phyloP scores from a whole-genome alignment of 2,797 vertebrate genomes.

The Linurgus olivaceus region DNA sequence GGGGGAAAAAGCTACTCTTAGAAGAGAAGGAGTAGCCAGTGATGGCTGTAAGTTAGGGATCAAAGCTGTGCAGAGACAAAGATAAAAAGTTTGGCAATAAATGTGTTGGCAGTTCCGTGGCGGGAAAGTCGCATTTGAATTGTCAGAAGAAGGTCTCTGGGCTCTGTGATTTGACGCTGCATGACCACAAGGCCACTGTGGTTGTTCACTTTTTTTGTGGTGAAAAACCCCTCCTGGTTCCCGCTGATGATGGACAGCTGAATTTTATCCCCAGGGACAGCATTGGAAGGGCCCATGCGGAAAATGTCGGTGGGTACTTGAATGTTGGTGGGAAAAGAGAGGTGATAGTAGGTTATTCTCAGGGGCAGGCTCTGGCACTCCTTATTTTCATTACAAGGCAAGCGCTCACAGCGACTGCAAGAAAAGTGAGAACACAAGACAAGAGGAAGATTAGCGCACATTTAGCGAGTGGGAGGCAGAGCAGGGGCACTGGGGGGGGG shows the following conservation, averaged over 20 bases:
- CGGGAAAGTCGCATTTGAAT: slow-evolving; percentile 89
- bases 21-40: background rate
- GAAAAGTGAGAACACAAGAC: slow-evolving; percentile 80
- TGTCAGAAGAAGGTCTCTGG: slow-evolving; percentile 90
- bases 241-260: slow-evolving; percentile 88
- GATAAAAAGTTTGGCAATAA: slow-evolving; percentile 89
- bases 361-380: slow-evolving; percentile 94
- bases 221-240: slow-evolving; percentile 90
- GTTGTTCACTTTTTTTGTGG: slow-evolving; percentile 78
- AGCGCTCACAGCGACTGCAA: slow-evolving; percentile 99
- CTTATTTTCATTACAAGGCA: slow-evolving; percentile 96
- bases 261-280: slow-evolving; percentile 87
- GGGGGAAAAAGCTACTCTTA: background rate
- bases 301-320: slow-evolving; percentile 93
- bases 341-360: slow-evolving; percentile 98
- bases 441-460: slow-evolving; percentile 73
- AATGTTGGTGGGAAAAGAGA: slow-evolving; percentile 97
- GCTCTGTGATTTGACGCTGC: slow-evolving; percentile 81
- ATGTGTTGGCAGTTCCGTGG: slow-evolving; percentile 82
- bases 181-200: slow-evolving; percentile 89
- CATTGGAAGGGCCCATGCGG: slow-evolving; percentile 94
- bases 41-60: slow-evolving; percentile 39
- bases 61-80: slow-evolving; percentile 89
- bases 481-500: slow-evolving; percentile 36
- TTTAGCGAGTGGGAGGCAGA: slow-evolving; percentile 64